Evolutionary conservation across 2,888 invertebrate species (phyloP), one percentile per base, ranked within the genome.

Genomic region (Ditylenchus weischeri): DNA sequence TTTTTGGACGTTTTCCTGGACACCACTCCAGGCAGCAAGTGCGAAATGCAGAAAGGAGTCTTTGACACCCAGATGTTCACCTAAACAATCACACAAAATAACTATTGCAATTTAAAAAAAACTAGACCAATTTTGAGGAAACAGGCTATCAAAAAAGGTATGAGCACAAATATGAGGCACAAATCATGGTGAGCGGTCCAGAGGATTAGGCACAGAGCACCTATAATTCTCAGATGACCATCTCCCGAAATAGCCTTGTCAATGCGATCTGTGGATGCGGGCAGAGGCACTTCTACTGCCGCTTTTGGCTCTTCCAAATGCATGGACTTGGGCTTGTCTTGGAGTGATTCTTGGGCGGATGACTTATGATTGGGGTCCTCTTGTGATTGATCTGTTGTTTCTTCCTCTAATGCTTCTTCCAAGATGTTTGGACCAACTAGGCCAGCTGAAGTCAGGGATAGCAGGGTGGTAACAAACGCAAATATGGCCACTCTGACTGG

Each of bases 401-500:
- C 29, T 18, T 38, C 50, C 61, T 71, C 69, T 6, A 29, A 29
- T 43, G 71, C 68, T 35, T 71, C 73, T 54, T 21, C 54, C 15
- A 29, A 15, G 7, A 18, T 19, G 65, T 70, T 70, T 15, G 66
- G 64, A 54, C 71, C 73, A 35, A 82, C 69, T 7, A 78, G 62
- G 38, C 81, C 79, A 21, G 76, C 73, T 0, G 81, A 77, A 8
- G 83, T 70, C 8, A 78, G 68, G 0, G 65, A 73, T 0, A 83
- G 65, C 21, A 76, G 69, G n/a, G 72, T 65, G n/a, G 75, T 72
- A 11, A 72, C 70, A 10, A 69, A 61, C n/a, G 76, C 70, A 60
- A 82, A 81, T 19, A 78, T 74, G 23, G 77, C 63, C 4, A 81
- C 81, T 8, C 81, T 72, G 18, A 82, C 64, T 3, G 78, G 77